Conservation (phyloP, 2,797 vertebrate species). For the Presbytis comata region DNA sequence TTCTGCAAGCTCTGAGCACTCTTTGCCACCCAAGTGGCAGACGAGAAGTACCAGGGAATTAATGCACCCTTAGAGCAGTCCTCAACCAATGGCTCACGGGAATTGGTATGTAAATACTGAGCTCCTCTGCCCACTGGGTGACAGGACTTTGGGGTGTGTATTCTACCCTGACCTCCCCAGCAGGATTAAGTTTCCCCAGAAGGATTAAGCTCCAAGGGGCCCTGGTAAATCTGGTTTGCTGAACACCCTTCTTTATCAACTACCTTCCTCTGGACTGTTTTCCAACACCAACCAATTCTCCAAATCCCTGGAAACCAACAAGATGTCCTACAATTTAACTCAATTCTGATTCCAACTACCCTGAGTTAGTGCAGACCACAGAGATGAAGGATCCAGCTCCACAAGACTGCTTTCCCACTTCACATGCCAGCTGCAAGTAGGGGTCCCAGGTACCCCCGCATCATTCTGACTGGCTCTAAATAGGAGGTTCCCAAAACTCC, state of each 20-base stretch:
- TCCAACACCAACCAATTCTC: neutral
- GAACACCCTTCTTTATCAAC: neutral
- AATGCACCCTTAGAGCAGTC: neutral
- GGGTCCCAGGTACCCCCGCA: rapidly evolving
- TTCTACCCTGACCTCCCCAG: neutral
- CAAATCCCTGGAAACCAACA: neutral
- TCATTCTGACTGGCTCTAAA: neutral
- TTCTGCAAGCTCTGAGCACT: neutral
- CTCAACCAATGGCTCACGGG: neutral
- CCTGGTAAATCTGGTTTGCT: neutral
- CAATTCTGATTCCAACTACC: neutral
- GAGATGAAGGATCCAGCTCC: neutral
- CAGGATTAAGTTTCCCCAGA: neutral
- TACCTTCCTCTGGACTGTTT: neutral
- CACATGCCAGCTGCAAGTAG: neutral
- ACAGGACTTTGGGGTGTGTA: neutral
- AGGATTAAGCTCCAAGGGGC: neutral
- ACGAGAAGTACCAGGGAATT: neutral
- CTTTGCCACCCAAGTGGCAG: neutral
- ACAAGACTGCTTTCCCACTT: neutral
- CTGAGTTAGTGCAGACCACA: neutral
- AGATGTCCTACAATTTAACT: neutral
- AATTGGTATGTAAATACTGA: neutral
- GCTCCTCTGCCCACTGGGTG: neutral
- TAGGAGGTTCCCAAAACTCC: neutral